A percentile compares a stretch with the other conserved stretches of the same genome.
Evolutionary conservation across 2,888 invertebrate genomes (phyloP).

Genomic region (Protodeltote pygarga): DNA sequence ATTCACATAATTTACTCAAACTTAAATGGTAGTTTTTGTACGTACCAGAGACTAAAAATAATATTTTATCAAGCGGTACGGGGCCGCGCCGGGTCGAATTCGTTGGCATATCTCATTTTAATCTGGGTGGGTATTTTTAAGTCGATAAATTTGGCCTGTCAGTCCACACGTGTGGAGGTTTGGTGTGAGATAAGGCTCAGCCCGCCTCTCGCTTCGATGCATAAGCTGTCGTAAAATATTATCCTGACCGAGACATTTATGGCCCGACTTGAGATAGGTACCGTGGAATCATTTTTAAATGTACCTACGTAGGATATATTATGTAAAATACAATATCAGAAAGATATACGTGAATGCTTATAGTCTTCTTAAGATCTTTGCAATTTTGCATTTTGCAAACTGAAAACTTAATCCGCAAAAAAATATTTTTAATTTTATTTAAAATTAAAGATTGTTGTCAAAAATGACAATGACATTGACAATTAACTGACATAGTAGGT

Average conservation of each 20-base stretch:
- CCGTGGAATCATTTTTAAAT: conserved; percentile 75
- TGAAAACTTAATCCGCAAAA: too few relatives aligned
- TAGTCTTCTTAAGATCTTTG: too few relatives aligned
- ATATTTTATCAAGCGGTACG: conserved; percentile 67
- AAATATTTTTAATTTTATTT: too few relatives aligned
- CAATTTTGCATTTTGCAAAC: too few relatives aligned
- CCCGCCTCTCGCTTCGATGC: conserved; percentile 69
- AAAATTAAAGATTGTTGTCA: too few relatives aligned
- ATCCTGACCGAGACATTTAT: conserved; percentile 83
- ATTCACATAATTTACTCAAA: conserved; percentile 53
- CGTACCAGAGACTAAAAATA: conserved; percentile 61
- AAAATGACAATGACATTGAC: too few relatives aligned
- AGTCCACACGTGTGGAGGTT: conserved; percentile 80
- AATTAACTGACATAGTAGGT: too few relatives aligned
- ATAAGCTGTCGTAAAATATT: conserved; percentile 83
- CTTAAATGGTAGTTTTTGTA: conserved; percentile 49
- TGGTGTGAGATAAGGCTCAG: conserved; percentile 72
- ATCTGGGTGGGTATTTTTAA: conserved; percentile 83
- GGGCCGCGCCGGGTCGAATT: conserved; percentile 54
- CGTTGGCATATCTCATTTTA: conserved; percentile 76
- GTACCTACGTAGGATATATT: conserved; percentile 33
- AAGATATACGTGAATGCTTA: too few relatives aligned
- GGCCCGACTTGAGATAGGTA: conserved; percentile 77
- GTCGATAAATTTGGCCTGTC: conserved; percentile 85
- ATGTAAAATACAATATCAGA: conserved; percentile 34